phyloP scores from a whole-genome alignment of 2,888 invertebrate species.

The Lasioglossum vierecki region DNA sequence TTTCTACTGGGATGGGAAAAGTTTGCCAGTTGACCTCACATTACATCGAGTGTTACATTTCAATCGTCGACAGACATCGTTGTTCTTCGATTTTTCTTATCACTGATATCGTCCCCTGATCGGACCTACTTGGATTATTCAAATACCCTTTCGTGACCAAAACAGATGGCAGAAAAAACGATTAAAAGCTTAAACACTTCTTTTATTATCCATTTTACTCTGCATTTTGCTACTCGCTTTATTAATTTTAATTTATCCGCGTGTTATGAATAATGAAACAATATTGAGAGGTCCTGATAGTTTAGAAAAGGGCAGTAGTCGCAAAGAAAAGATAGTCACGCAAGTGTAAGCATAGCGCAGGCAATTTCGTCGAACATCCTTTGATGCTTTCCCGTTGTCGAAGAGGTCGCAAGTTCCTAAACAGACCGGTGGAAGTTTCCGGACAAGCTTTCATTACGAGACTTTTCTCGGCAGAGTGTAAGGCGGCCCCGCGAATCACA shows the following conservation, averaged over 20 bases:
- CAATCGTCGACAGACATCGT: background rate
- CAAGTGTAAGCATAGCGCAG: background rate
- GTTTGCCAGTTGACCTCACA: constrained; percentile 5
- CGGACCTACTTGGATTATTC: background rate
- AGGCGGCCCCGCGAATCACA: background rate
- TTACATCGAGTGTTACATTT: background rate
- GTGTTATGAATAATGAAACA: background rate
- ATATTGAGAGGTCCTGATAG: background rate
- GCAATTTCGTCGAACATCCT: constrained; percentile 9
- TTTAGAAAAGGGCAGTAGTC: background rate
- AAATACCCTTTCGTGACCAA: background rate
- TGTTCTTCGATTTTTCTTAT: background rate
- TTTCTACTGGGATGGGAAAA: constrained; percentile 2
- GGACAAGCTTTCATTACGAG: constrained; percentile 41
- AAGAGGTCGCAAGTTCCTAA: constrained; percentile 33
- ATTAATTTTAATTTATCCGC: background rate
- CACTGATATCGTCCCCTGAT: background rate
- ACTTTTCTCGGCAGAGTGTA: constrained; percentile 12
- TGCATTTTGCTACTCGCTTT: background rate
- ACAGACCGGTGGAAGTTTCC: constrained; percentile 37
- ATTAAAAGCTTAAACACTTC: background rate
- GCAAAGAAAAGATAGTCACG: background rate
- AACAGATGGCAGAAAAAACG: background rate
- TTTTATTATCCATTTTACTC: background rate
- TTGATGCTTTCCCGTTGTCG: constrained; percentile 18